Base-by-base conservation (phyloP, 2,888 invertebrate species). In the Acanthoscelides obtectus region DNA sequence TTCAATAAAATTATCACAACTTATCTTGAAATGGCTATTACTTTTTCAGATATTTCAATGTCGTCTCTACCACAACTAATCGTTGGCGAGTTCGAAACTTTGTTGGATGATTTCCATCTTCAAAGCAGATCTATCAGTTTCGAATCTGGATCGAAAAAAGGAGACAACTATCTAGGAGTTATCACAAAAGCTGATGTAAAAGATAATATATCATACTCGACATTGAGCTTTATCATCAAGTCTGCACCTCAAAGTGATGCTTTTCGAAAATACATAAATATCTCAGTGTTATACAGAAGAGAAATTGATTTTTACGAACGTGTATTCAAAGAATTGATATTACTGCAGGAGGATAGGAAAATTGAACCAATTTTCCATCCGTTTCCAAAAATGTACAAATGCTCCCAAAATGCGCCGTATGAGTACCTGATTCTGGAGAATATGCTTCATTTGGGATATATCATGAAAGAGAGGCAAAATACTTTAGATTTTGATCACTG, bases 91-190 rank as follows among this genome's bases (percentile, higher is more conserved):
- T 45, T 45, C 1, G 45, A 45, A 45, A 1, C 45, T 17, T 12
- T 45, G 17, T 12, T 45, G 8, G 45, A 45, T 45, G 12, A 45
- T 1, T 17, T 45, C 17, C 45, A 45, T 12, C 45, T 45, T 12
- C 5, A 12, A 45, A 45, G 17, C 45, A 45, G 45, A 45, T 45
- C 5, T 12, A 12, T 45, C 45, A 45, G 8, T 45, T 45, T 45
- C 5, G 8, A 45, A 45, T 6, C 5, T 12, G 81, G 80, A 4
- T 77, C 77, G 8, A 66, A 74, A n/a, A 76, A 74, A 67, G 81
- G 81, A 2, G 81, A 81, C 69, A 83, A 83, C 71, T 80, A 79
- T 71, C 70, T 81, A 45, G 81, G 81, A 8, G 74, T 78, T 17
- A 77, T 80, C 27, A 77, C 77, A 5, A 73, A 67, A 72, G 69